phyloP scores from a whole-genome alignment of 1,140 invertebrate genomes.

The Microplitis demolitor region DNA sequence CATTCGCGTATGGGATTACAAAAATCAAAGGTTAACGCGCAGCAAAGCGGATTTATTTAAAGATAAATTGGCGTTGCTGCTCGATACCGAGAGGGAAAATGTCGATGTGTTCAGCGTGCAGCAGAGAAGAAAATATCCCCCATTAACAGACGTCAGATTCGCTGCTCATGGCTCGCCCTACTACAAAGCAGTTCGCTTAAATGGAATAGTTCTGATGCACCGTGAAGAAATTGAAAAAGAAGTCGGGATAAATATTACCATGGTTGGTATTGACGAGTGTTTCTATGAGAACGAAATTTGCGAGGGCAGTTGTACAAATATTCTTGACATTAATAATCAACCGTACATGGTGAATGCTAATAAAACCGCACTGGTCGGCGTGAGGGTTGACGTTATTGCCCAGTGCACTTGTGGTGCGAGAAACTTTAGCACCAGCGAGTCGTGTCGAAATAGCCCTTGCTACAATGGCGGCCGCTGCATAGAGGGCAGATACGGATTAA shows the following conservation, averaged over 20 bases:
- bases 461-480: conserved; percentile 94
- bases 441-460: conserved; percentile 87
- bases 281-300: conserved; percentile 93
- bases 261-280: conserved; percentile 98
- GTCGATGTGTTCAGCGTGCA: conserved; percentile 97
- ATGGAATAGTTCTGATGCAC: conserved; percentile 93
- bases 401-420: conserved; percentile 91
- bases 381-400: conserved; percentile 84
- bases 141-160: conserved; percentile 91
- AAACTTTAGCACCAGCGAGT: conserved; percentile 87
- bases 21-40: conserved; percentile 77
- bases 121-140: conserved; percentile 81
- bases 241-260: conserved; percentile 93
- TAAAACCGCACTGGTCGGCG: conserved; percentile 91
- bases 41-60: conserved; percentile 89
- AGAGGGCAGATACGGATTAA: conserved; percentile 83
- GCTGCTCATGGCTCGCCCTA: conserved; percentile 95
- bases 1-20: conserved; percentile 91
- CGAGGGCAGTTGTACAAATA: conserved; percentile 94
- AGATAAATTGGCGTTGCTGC: conserved; percentile 82
- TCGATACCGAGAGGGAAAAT: conserved; percentile 84
- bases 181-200: conserved; percentile 91
- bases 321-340: conserved; percentile 82
- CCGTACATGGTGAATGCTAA: conserved; percentile 97
- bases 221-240: conserved; percentile 91